Base-by-base conservation (phyloP, 64 coral and sea anemone genomes). In the Astreopora myriophthalma region DNA sequence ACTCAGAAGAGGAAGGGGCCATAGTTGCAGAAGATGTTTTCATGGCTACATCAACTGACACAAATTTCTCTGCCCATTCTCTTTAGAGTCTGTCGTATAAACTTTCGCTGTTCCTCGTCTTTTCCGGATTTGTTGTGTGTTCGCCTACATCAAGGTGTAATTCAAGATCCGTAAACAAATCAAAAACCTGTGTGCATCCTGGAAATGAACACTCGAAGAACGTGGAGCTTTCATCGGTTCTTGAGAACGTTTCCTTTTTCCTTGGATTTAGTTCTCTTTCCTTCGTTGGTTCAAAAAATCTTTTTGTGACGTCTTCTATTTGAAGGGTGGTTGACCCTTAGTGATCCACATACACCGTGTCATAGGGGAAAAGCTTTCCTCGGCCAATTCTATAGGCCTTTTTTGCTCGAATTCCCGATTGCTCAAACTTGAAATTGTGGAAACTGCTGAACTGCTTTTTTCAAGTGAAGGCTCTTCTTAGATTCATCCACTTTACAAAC, bases 21-120 rank as follows among this genome's bases (percentile, higher is more conserved):
- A 72, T 69, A 68, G 22, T 25, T 65, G 61, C 32, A 29, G 16
- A 25, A 64, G 88, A 51, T 46, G 39, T 66, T 37, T 46, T 66
- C 22, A 51, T 65, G 34, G 49, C 46, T n/a, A 36, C 89, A 71
- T 92, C 89, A 28, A 74, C 89, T 48, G 89, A 55, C 12, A 25
- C 20, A 73, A 92, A 84, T 35, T 92, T 92, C 30, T 66, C 44
- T 28, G 76, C 89, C 89, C 89, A 82, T 44, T 91, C 89, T 69
- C 42, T 80, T 92, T 44, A 25, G 60, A 72, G 35, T 33, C 63
- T 84, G 13, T 79, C 39, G 28, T 85, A 60, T 20, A 85, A 49
- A 20, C 60, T 64, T 52, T 52, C 42, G 23, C 48, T 84, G 5
- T 29, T 28, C 42, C n/a, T 31, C 35, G n/a, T 65, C n/a, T 34